Evolutionary conservation across 2,797 vertebrate species (phyloP).

Genomic region (Cottoperca gobio): DNA sequence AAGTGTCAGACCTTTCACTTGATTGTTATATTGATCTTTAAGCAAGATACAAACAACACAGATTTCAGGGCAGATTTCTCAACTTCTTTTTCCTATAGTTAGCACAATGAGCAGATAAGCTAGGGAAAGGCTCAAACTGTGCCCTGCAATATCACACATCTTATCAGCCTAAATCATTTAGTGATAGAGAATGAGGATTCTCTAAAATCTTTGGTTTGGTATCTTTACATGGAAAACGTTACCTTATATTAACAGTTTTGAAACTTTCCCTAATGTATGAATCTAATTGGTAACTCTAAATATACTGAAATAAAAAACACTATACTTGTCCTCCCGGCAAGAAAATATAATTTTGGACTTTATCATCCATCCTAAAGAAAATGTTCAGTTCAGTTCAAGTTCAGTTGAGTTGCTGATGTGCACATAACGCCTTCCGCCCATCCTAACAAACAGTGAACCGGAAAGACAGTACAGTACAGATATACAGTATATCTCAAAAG

Average conservation of each 20-base stretch:
- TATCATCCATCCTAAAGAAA: neutral
- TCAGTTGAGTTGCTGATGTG: slow-evolving; percentile 21
- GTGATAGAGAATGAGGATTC: neutral
- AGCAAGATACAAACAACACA: slow-evolving; percentile 5
- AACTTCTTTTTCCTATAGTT: neutral
- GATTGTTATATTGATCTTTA: slow-evolving; percentile 25
- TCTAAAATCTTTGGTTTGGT: neutral
- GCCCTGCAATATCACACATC: neutral
- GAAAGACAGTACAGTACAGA: neutral
- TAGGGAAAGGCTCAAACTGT: neutral
- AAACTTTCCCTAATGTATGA: neutral
- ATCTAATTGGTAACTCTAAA: neutral
- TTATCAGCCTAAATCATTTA: neutral
- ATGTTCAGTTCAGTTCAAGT: slow-evolving; percentile 1
- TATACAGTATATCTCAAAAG: no score
- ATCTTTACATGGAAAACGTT: no score
- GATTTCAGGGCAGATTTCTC: neutral
- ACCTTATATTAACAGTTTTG: neutral
- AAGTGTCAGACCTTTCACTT: slow-evolving; percentile 24
- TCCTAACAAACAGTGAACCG: neutral
- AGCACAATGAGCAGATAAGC: neutral
- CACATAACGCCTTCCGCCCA: neutral
- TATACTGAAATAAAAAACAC: neutral
- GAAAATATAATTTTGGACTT: neutral
- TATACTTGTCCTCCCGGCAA: neutral